Base-by-base conservation (phyloP, 1,140 invertebrate species). In the Saxidomus purpurata region DNA sequence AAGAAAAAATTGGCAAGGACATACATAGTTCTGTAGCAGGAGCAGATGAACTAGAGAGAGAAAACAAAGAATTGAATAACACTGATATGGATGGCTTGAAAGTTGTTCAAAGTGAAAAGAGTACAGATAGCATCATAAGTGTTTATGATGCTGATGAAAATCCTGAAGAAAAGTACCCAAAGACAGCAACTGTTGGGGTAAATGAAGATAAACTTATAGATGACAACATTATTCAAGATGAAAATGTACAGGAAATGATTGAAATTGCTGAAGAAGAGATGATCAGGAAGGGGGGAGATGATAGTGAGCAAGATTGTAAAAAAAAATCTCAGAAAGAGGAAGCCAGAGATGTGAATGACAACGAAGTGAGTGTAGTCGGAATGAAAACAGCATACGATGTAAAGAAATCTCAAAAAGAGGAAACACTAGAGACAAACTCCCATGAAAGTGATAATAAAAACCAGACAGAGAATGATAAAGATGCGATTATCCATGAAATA, bases 241-340 rank as follows among this genome's bases (percentile, higher is more conserved):
- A 82, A 40, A 40, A 36, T 63, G 55, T 59, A 15, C 13, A 34
- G n/a, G 3, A 63, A 15, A 34, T 81, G 34, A 36, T 81, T 81
- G 79, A 81, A 15, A 34, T 61, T 19, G 76, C 76, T 52, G 8
- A 49, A 11, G 79, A 81, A 59, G 79, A n/a, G n/a, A n/a, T n/a
- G n/a, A n/a, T 9, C 11, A n/a, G 15, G 15, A 9, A 9, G 13
- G 22, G 17, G n/a, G 34, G n/a, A n/a, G n/a, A 28, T 4, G 36
- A 69, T 19, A 34, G 25, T 34, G 67, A 40, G 2, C 13, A 13
- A n/a, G n/a, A n/a, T n/a, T n/a, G n/a, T 76, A 8, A 1, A 43
- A 9, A 43, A 11, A 6, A 31, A 76, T 4, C 4, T 40, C n/a
- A n/a, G n/a, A n/a, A n/a, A n/a, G n/a, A n/a, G n/a, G 71, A 40